Percentiles rank a stretch among this genome's conserved stretches.
phyloP scores from a whole-genome alignment of 2,113 vertebrate species.

The Echinops telfairi region DNA sequence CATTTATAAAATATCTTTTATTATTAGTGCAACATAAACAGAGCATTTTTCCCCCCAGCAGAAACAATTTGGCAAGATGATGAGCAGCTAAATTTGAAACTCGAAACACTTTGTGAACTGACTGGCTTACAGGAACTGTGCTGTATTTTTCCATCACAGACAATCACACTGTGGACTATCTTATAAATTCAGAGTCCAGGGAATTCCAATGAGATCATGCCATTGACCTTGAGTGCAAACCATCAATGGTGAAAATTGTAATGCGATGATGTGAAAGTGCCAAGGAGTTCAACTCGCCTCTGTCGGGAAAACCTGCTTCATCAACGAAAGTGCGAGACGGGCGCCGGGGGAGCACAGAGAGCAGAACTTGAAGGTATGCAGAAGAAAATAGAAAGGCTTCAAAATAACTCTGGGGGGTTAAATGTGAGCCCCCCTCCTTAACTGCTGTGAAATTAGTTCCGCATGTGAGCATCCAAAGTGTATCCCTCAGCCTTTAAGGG shows the following conservation, averaged over 20 bases:
- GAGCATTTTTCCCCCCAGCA: conserved; percentile 54
- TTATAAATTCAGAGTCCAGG: conserved; percentile 82
- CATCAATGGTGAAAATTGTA: conserved; percentile 83
- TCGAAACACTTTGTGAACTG: conserved; percentile 71
- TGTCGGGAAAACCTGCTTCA: conserved; percentile 85
- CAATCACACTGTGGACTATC: conserved; percentile 80
- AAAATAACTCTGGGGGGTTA: conserved; percentile 78
- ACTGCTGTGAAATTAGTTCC: conserved; percentile 48
- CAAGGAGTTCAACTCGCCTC: conserved; percentile 86
- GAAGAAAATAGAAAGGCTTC: conserved; percentile 78
- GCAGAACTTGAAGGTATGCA: conserved; percentile 80
- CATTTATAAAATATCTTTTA: conserved; percentile 66
- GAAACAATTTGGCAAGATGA: conserved; percentile 66
- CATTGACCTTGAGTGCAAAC: conserved; percentile 86
- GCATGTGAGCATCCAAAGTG: conserved; percentile 24
- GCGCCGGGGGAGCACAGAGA: conserved; percentile 76
- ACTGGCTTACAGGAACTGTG: conserved; percentile 75
- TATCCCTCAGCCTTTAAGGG: conserved; percentile 7
- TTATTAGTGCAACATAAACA: conserved; percentile 70
- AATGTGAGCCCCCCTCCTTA: conserved; percentile 72
- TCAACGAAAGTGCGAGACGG: conserved; percentile 85
- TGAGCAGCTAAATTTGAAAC: conserved; percentile 63
- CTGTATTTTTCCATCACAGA: conserved; percentile 80
- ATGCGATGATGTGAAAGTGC: conserved; percentile 85
- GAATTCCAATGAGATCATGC: conserved; percentile 88